Percentiles rank a stretch among this genome's conserved stretches.
These are phyloP conservation scores for Heliconius ismenius DNA, from an alignment of 2,888 invertebrate species.

Conservation along the genomic window DNA sequence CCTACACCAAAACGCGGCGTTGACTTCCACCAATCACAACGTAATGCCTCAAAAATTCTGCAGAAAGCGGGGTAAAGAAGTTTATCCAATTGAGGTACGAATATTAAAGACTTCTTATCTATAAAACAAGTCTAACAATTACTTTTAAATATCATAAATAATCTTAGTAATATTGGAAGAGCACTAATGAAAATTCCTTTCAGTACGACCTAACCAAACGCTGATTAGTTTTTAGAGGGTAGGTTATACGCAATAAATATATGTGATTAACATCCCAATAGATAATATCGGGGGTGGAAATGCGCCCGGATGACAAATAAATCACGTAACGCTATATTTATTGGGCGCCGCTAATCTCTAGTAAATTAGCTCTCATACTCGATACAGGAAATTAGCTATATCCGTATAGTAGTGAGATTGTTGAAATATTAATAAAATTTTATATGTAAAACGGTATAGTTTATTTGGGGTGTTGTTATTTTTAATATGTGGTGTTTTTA, in stretches of 20 bases:
- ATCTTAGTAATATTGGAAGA: not conserved
- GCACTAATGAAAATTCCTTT: not conserved
- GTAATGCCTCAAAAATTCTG: not conserved
- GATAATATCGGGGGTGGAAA: conserved; percentile 46
- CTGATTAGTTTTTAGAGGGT: conserved; percentile 34
- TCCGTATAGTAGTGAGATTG: conserved; percentile 30
- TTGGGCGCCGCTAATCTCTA: conserved; percentile 51
- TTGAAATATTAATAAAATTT: not conserved
- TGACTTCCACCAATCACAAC: not conserved
- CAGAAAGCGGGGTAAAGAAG: not conserved
- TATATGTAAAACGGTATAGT: too few species aligned
- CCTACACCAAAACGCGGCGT: not conserved
- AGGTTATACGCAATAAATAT: conserved; percentile 34
- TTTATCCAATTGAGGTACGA: too few species aligned
- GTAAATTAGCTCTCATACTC: conserved; percentile 50
- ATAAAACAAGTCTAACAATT: too few species aligned
- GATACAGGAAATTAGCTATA: conserved; percentile 44
- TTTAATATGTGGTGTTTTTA: too few species aligned
- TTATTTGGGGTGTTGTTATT: not conserved
- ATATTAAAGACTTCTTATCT: too few species aligned
- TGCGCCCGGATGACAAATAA: conserved; percentile 48
- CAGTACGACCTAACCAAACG: not conserved
- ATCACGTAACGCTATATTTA: conserved; percentile 48
- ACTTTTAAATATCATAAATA: too few species aligned
- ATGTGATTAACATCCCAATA: conserved; percentile 44